phyloP scores from a whole-genome alignment of 2,113 vertebrate species.

The Oxyura jamaicensis region DNA sequence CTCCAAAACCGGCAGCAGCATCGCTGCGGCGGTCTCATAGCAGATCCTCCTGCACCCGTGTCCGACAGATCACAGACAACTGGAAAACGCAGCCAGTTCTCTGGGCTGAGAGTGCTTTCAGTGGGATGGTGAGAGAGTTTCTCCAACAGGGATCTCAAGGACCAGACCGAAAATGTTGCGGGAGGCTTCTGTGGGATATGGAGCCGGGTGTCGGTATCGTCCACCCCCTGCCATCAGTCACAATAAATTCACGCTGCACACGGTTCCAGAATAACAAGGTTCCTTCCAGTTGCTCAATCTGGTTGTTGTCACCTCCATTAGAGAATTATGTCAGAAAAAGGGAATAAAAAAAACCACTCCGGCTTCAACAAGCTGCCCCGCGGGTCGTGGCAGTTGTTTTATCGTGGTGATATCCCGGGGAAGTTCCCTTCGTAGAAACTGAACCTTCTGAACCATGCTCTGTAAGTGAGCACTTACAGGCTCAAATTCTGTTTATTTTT shows the following conservation, averaged over 20 bases:
- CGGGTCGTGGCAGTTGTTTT: fast-evolving
- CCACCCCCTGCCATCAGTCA: no score
- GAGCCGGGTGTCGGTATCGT: not conserved
- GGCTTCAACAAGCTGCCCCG: not conserved
- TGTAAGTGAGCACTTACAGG: not conserved
- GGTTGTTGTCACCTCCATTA: not conserved
- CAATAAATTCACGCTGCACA: fast-evolving
- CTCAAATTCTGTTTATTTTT: not conserved
- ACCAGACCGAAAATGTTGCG: not conserved
- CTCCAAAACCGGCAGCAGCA: not conserved
- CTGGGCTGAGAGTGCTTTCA: not conserved
- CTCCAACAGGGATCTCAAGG: not conserved
- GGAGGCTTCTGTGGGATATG: not conserved
- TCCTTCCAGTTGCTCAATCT: not conserved
- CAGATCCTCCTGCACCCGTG: not conserved
- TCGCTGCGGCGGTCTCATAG: not conserved
- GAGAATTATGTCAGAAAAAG: not conserved
- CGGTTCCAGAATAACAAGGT: not conserved
- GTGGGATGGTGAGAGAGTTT: not conserved
- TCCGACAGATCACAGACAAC: not conserved
- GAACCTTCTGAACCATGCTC: not conserved
- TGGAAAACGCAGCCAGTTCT: not conserved
- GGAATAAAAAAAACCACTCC: not conserved
- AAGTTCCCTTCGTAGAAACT: not conserved
- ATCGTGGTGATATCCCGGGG: fast-evolving